Base-by-base conservation (phyloP, 1,140 invertebrate species). In the Centruroides sculpturatus region DNA sequence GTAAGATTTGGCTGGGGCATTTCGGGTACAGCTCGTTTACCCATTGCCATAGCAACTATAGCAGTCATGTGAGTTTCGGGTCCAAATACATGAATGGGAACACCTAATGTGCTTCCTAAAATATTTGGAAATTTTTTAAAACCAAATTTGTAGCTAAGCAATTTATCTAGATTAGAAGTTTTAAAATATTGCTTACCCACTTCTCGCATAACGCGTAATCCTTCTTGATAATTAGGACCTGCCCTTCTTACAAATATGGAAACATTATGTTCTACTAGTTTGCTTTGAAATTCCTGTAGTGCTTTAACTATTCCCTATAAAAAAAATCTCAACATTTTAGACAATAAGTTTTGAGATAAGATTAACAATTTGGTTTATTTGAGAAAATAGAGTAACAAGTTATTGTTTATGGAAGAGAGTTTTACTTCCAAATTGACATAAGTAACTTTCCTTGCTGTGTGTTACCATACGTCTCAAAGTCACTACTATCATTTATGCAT, bases 31-130 rank as follows among this genome's bases (percentile, higher is more conserved):
- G 87, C 82, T 55, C 85, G 80, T 70, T 92, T 95, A 23, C 92
- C 92, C 53, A 99, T 76, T 2, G 96, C 96, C 83, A 98, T 95
- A 10, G 92, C 92, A 64, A 97, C 96, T 71, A 99, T 98, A 9
- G 93, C 87, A 0, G 97, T 99, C 97, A 99, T 99, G 74, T 99
- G 96, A 9, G 92, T 96, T 75, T 99, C 97, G 0, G 96, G 96
- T 0, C 97, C 97, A 73, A 97, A 99, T 36, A 99, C 96, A 69
- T 83, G 77, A 65, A 98, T 82, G 0, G 94, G 92, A 69, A 99
- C 89, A 55, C 87, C 87, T 34, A 96, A 79, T 23, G 86, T 85
- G 68, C 89, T 83, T 47, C 92, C 93, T 72, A 89, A 41, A 41
- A 41, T 53, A 53, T 53, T 6, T 6, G 8, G 8, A 23, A 53